Evolutionary conservation across 2,888 invertebrate genomes (phyloP).

Genomic region (Chironomus riparius): DNA sequence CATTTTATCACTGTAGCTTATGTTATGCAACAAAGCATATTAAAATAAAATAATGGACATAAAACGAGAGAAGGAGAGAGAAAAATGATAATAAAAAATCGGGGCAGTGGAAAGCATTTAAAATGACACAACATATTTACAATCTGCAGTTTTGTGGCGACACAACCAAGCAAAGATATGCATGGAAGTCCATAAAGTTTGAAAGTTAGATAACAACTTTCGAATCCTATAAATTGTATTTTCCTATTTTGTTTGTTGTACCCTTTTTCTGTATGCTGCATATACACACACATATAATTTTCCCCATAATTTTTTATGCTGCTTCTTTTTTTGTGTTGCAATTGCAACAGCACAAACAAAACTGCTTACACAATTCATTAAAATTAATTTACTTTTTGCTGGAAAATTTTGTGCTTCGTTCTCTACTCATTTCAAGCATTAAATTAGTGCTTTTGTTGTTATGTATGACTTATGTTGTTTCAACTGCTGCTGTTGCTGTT

Average conservation of each 20-base stretch:
- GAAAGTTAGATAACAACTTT: conserved; percentile 1
- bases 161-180: neutral
- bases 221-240: neutral
- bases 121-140: conserved; percentile 1
- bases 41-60: too few species aligned
- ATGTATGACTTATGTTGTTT: neutral
- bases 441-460: neutral
- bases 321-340: neutral
- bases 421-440: neutral
- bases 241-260: neutral
- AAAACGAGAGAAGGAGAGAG: neutral
- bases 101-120: neutral
- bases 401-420: conserved; percentile 1
- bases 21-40: neutral
- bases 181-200: neutral
- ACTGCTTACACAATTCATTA: conserved; percentile 9
- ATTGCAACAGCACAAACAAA: neutral
- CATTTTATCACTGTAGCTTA: too few species aligned
- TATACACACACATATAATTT: neutral
- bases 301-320: neutral
- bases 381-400: conserved; percentile 12
- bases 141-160: conserved; percentile 10
- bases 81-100: neutral
- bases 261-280: neutral
- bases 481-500: neutral